Base-by-base conservation (phyloP, 2,888 invertebrate species). In the Spisula subtruncata region DNA sequence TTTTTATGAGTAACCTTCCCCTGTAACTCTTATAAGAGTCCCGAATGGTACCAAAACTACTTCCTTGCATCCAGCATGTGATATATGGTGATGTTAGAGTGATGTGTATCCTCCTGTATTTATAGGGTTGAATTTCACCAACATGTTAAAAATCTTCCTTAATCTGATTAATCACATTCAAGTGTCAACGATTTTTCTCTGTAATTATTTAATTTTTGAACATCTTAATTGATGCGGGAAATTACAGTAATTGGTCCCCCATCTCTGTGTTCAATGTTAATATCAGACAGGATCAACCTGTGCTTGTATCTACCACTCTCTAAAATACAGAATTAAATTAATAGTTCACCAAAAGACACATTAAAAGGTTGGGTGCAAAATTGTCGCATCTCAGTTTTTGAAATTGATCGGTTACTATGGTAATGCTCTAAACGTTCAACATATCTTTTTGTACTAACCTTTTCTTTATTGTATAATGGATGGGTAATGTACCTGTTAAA, bases 211-310 rank as follows among this genome's bases (percentile, higher is more conserved):
- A 81, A 81, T 46, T 81, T 81, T 14, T 48, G 81, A 81, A 81
- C 51, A 51, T n/a, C 66, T 83, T 83, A 83, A 83, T 46, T 83
- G 83, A 41, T 83, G 41, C 46, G 35, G 48, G 83, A 56, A 83
- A 83, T 83, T 83, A 71, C n/a, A 46, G 16, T 83, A 71, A 66
- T 83, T 46, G 12, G 25, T 41, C 41, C 66, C 41, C 8, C 66
- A 48, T 71, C 25, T 4, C 10, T 8, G 12, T 71, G 60, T 83
- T 46, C 41, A 41, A 2, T 71, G 60, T 83, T 46, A 20, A 41
- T 71, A 48, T 71, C n/a, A 29, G 29, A 5, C 60, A 60, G 20
- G 18, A 20, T 83, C 35, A 83, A 35, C 83, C 14, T 46, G 29
- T 71, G 25, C 75, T 32, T 32, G 75, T 75, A 75, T 25, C 71